These are phyloP conservation scores for Pseudomugil tenellus DNA, from an alignment of 2,797 vertebrate species.

Conservation along the genomic window DNA sequence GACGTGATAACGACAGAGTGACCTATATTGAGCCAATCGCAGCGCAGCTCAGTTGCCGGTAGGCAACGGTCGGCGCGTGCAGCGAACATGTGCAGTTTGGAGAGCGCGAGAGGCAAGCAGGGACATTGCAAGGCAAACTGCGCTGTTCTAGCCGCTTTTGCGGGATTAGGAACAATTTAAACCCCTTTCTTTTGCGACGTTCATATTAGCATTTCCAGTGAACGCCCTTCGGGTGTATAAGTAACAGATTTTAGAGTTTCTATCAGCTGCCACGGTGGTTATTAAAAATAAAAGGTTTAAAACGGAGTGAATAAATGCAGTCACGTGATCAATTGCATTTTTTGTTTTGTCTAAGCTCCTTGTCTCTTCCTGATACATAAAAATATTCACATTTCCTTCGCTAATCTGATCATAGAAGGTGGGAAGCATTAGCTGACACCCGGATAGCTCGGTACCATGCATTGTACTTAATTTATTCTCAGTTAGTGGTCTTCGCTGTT, in stretches of 20 bases:
- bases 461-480: background rate
- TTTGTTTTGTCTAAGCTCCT: background rate
- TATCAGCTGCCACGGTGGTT: background rate
- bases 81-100: constrained; percentile 76
- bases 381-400: background rate
- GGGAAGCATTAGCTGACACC: background rate
- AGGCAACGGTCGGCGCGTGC: constrained; percentile 81
- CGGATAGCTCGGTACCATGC: background rate
- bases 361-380: background rate
- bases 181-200: rapidly evolving
- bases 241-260: background rate
- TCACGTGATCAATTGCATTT: background rate
- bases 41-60: constrained; percentile 61
- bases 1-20: constrained; percentile 76
- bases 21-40: constrained; percentile 87
- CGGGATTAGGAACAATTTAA: background rate
- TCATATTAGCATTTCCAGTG: background rate
- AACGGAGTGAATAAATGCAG: background rate
- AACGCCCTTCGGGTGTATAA: no score
- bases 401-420: background rate
- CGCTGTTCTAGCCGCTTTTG: background rate
- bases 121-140: constrained; percentile 8
- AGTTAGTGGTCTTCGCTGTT: constrained; percentile 1
- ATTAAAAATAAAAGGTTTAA: no score
- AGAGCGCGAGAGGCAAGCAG: constrained; percentile 32